Conservation (phyloP, 2,888 invertebrate species). For the Adineta ricciae region DNA sequence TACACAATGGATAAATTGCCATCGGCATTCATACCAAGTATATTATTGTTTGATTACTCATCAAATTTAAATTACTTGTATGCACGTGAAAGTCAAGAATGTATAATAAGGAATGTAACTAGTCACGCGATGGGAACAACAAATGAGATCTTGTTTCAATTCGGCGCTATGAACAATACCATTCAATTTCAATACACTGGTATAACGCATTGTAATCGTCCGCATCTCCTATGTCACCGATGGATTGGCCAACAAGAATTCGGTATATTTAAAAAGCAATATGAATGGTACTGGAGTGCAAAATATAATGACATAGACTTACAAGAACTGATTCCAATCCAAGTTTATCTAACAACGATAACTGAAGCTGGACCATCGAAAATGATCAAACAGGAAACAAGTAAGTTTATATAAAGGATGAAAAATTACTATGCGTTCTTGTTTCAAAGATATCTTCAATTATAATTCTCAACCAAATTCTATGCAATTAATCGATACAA, state of each 20-base stretch:
- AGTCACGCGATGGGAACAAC: neutral
- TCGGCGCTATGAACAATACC: neutral
- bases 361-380: neutral
- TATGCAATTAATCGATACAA: neutral
- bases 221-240: neutral
- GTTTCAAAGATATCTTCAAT: neutral
- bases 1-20: too few relatives aligned
- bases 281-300: constrained; percentile 6
- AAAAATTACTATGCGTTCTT: too few relatives aligned
- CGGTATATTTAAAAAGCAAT: neutral
- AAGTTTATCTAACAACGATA: neutral
- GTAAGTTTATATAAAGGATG: too few relatives aligned
- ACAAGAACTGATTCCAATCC: neutral
- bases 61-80: neutral
- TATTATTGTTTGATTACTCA: neutral
- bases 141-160: neutral
- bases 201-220: neutral
- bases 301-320: neutral
- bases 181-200: constrained; percentile 8
- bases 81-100: neutral
- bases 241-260: neutral
- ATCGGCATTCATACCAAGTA: neutral
- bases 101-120: neutral
- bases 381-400: neutral
- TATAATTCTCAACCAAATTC: neutral